Base-by-base conservation (phyloP, 2,797 vertebrate genomes). In the Silurus aristotelis region DNA sequence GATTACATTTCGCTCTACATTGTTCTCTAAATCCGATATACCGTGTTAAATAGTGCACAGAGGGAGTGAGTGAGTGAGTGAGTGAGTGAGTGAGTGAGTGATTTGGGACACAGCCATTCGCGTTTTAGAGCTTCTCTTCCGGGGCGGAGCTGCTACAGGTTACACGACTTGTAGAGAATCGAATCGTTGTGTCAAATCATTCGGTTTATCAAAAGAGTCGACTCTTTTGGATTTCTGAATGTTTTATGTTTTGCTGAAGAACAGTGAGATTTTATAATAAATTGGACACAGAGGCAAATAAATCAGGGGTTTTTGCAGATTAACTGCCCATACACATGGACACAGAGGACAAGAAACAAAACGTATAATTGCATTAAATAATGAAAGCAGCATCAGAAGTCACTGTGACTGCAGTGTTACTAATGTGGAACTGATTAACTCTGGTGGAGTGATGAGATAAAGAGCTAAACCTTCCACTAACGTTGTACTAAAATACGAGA, bases 101-200 rank as follows among this genome's bases (percentile, higher is more conserved):
- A 31, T 63, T 79, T 82, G 17, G 12, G 58, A 82, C 7, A 14
- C 19, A 82, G 12, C 17, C 64, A 38, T 48, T 22, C 19, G 48
- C 48, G 8, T 1, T 31, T 31, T 56, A 43, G 38, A 15, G 3
- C 52, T 83, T 58, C 46, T 84, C 56, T 88, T 91, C 89, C 89
- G 89, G 87, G 85, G 72, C 72, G 80, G 25, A 22, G 56, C 52
- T 85, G 83, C 88, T 83, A 89, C 89, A 89, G 88, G 90, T 90
- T 83, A 83, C 73, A 70, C 55, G 31, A 9, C 38, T 83, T 78
- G 83, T 84, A 71, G 60, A 73, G 75, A 38, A 78, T 61, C 27
- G 43, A 80, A 0, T 77, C 19, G 58, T 6, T 76, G 13, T 56
- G 1, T 76, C 46, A 14, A 7, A 38, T 60, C 17, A 64, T 48